Percentiles rank a stretch among this genome's conserved stretches.
These are phyloP conservation scores for Drosophila orena DNA, from an alignment of 1,140 invertebrate species.

Conservation along the genomic window DNA sequence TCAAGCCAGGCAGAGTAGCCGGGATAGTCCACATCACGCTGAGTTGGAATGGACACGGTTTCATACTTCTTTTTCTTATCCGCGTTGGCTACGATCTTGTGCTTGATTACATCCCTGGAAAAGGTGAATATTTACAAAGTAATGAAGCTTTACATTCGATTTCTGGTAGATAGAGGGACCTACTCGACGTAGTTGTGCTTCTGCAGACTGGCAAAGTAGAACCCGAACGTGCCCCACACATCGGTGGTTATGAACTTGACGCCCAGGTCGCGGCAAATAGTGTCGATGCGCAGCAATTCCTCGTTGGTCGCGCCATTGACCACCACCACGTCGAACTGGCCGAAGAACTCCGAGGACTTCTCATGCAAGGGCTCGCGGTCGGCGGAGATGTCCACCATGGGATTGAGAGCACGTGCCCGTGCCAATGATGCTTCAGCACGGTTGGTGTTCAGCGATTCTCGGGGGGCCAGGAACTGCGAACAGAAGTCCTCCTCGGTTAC, in stretches of 20 bases:
- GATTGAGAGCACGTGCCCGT: conserved; percentile 93
- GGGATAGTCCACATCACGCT: conserved; percentile 87
- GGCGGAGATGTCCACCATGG: conserved; percentile 94
- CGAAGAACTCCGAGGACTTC: conserved; percentile 90
- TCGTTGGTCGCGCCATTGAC: conserved; percentile 90
- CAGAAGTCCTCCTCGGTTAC: conserved; percentile 91
- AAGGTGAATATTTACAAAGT: not conserved
- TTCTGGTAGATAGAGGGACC: conserved; percentile 77
- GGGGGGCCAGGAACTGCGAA: conserved; percentile 92
- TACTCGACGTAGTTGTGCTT: conserved; percentile 95
- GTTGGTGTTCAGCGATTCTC: conserved; percentile 89
- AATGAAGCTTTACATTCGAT: not conserved
- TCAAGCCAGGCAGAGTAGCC: conserved; percentile 90
- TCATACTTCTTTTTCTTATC: conserved; percentile 86
- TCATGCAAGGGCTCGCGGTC: conserved; percentile 88
- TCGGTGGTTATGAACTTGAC: conserved; percentile 96
- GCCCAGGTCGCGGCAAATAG: conserved; percentile 90
- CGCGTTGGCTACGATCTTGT: conserved; percentile 87
- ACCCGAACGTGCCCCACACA: conserved; percentile 97
- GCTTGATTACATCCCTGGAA: conserved; percentile 86
- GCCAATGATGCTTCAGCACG: conserved; percentile 92
- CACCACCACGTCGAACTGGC: conserved; percentile 93
- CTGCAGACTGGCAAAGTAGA: conserved; percentile 94
- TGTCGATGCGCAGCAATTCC: conserved; percentile 91
- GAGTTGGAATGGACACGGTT: conserved; percentile 85